These are phyloP conservation scores for Chelidonichthys spinosus DNA, from an alignment of 2,797 vertebrate species.

Conservation along the genomic window DNA sequence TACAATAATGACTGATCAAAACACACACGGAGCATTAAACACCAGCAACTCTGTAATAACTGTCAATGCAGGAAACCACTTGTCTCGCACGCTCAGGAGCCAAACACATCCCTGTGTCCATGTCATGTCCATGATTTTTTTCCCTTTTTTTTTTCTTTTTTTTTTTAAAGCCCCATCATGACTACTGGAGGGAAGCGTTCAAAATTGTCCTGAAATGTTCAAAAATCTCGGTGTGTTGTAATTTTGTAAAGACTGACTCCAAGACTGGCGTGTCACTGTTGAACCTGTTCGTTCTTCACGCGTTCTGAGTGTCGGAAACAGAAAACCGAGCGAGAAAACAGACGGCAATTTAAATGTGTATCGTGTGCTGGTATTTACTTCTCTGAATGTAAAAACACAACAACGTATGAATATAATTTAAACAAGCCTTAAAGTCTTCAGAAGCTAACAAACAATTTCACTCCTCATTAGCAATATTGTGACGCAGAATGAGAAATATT, in stretches of 20 bases:
- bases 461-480: neutral
- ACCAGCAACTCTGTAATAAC: slow-evolving; percentile 59
- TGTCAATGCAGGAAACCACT: slow-evolving; percentile 4
- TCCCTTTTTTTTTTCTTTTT: no score
- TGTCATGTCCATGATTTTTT: slow-evolving; percentile 36
- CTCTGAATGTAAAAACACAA: neutral
- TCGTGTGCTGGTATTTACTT: neutral
- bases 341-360: neutral
- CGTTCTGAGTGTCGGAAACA: neutral
- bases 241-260: slow-evolving; percentile 5
- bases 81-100: slow-evolving; percentile 18
- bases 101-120: slow-evolving; percentile 10
- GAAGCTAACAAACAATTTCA: neutral
- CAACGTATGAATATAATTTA: no score
- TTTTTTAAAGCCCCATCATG: neutral
- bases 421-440: neutral
- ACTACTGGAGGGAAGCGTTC: neutral
- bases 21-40: slow-evolving; percentile 45
- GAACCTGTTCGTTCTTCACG: neutral
- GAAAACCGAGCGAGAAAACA: neutral
- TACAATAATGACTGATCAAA: neutral
- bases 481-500: no score
- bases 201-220: slow-evolving; percentile 7
- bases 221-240: neutral
- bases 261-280: neutral